These are phyloP conservation scores for Aythya baeri DNA, from an alignment of 2,113 vertebrate genomes.

Conservation along the genomic window DNA sequence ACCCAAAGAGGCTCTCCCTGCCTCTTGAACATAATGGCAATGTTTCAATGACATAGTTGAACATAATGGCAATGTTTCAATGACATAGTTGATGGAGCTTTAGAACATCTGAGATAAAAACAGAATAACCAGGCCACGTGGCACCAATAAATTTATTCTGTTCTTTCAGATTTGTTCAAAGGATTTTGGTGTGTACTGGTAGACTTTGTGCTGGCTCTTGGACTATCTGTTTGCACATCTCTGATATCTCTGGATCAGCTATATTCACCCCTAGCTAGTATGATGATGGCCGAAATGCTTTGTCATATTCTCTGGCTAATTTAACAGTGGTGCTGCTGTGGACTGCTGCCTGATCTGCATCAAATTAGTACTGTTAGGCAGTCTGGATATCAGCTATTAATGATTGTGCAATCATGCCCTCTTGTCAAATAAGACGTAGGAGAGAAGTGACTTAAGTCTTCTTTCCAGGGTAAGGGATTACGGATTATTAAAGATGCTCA, in stretches of 20 bases:
- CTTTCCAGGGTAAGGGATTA: neutral
- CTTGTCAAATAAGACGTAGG: neutral
- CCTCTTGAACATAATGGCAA: neutral
- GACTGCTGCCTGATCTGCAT: neutral
- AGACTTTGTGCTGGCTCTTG: neutral
- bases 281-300: neutral
- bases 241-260: neutral
- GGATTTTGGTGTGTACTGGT: neutral
- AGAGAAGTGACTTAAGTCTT: neutral
- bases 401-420: fast-evolving
- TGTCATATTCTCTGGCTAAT: neutral
- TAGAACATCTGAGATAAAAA: conserved; percentile 3
- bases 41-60: neutral
- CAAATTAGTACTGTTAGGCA: neutral
- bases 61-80: neutral
- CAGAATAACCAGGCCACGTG: neutral
- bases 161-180: neutral
- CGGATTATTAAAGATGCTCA: neutral
- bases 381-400: neutral
- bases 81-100: neutral
- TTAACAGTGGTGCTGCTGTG: neutral
- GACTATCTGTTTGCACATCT: neutral
- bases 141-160: neutral
- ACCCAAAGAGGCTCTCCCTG: neutral
- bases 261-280: neutral